These are phyloP conservation scores for Metalampra italica DNA, from an alignment of 2,888 invertebrate genomes.

Conservation along the genomic window DNA sequence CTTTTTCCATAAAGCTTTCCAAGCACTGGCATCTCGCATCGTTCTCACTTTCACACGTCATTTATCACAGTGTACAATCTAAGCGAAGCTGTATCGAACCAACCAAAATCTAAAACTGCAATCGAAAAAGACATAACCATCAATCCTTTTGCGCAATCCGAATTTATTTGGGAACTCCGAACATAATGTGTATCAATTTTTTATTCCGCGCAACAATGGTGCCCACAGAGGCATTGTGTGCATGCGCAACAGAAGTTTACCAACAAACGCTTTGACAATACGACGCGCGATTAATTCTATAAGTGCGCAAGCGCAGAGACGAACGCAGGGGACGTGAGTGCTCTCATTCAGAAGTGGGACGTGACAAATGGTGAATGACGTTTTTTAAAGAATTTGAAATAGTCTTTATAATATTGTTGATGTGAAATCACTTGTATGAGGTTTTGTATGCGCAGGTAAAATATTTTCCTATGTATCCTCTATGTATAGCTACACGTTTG, in stretches of 20 bases:
- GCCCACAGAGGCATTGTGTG: conserved; percentile 46
- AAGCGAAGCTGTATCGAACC: neutral
- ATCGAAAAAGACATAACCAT: conserved; percentile 45
- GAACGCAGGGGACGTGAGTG: conserved; percentile 34
- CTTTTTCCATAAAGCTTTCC: too few species aligned
- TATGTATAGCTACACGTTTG: too few species aligned
- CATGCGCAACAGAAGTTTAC: conserved; percentile 53
- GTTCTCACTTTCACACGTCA: too few species aligned
- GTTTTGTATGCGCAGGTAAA: too few species aligned
- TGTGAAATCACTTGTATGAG: too few species aligned
- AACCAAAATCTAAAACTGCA: conserved; percentile 1
- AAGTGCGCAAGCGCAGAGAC: conserved; percentile 36
- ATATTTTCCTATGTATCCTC: too few species aligned
- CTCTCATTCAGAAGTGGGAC: conserved; percentile 39
- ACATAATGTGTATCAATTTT: conserved; percentile 36
- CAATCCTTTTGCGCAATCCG: conserved; percentile 37
- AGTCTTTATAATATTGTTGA: too few species aligned
- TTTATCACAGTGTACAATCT: too few species aligned
- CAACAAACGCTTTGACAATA: conserved; percentile 60
- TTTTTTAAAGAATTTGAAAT: too few species aligned
- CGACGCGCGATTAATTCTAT: conserved; percentile 67
- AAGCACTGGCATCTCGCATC: too few species aligned
- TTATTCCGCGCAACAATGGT: conserved; percentile 22
- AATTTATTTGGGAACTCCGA: conserved; percentile 51
- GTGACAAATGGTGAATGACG: conserved; percentile 14